These are phyloP conservation scores for Phenacoccus solenopsis DNA, from an alignment of 1,140 invertebrate species.

Conservation along the genomic window DNA sequence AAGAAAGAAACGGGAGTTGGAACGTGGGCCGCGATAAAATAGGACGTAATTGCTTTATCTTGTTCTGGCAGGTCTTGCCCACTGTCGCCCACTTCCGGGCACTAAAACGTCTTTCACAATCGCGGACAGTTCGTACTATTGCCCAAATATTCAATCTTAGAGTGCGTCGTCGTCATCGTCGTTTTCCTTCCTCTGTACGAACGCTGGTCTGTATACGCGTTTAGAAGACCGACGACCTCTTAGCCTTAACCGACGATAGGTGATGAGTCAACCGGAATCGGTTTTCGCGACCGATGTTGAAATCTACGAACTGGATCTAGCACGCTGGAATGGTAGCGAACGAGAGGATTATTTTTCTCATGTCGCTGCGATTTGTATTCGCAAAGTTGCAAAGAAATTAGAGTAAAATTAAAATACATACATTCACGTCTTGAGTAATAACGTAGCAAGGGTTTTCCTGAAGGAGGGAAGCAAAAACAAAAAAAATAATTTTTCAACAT, in stretches of 20 bases:
- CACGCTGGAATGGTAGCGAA: background rate
- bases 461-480: too few species aligned
- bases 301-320: background rate
- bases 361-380: background rate
- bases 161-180: too few species aligned
- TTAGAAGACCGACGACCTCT: constrained; percentile 8
- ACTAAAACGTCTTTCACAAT: background rate
- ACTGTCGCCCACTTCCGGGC: constrained; percentile 14
- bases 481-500: too few species aligned
- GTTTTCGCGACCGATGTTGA: background rate
- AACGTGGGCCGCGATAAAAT: constrained; percentile 8
- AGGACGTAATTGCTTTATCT: constrained; percentile 12
- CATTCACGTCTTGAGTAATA: background rate
- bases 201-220: too few species aligned
- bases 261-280: background rate
- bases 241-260: background rate
- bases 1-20: background rate
- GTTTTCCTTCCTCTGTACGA: background rate
- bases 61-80: constrained; percentile 5
- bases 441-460: too few species aligned
- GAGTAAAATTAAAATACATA: background rate
- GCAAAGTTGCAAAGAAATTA: background rate
- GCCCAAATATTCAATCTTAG: background rate
- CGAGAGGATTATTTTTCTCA: too few species aligned
- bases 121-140: background rate